Evolutionary conservation across 2,888 invertebrate species (phyloP).

Genomic region (Sepiola atlantica): DNA sequence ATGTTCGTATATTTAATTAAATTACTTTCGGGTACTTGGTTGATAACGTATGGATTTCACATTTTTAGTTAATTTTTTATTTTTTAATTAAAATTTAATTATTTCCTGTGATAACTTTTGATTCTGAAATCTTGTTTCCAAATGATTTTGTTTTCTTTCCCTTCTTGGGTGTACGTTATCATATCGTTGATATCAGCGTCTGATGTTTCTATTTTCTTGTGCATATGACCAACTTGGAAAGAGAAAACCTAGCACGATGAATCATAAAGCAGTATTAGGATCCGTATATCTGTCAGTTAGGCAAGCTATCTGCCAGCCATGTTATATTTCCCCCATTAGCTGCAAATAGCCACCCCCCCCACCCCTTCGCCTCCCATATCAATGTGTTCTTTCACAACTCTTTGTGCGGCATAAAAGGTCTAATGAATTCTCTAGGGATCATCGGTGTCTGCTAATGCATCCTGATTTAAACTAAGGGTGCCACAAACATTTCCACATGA

Average conservation of each 20-base stretch:
- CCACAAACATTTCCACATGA: background rate
- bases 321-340: too few relatives aligned
- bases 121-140: background rate
- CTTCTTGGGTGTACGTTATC: background rate
- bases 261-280: background rate
- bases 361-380: background rate
- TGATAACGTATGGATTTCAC: too few relatives aligned
- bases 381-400: background rate
- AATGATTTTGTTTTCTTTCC: background rate
- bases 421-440: background rate
- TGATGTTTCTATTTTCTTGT: background rate
- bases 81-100: background rate
- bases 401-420: background rate
- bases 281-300: background rate
- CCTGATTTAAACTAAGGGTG: background rate
- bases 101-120: background rate
- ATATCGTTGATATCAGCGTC: background rate
- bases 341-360: too few relatives aligned
- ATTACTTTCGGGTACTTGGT: too few relatives aligned
- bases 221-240: background rate
- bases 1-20: too few relatives aligned
- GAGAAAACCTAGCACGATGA: background rate
- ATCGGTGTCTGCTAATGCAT: background rate
- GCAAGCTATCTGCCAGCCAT: background rate
- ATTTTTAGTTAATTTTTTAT: too few relatives aligned